Base-by-base conservation (phyloP, 2,113 vertebrate genomes). In the Pangasianodon gigas region DNA sequence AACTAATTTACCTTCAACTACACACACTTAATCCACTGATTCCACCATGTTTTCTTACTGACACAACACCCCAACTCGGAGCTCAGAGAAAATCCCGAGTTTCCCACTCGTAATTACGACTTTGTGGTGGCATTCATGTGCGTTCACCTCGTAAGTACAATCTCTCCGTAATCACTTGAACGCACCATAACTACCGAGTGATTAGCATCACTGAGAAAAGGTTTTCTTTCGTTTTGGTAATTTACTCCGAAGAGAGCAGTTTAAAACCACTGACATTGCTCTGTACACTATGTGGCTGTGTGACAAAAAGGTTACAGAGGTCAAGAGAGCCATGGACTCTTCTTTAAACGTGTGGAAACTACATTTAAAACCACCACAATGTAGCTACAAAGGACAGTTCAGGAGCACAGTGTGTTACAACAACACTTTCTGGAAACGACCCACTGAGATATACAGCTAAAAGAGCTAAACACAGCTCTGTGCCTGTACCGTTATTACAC, bases 341-440 rank as follows among this genome's bases (percentile, higher is more conserved):
- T 86, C 87, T 71, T 65, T 51, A 89, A 86, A 87, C 32, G 51
- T 44, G 62, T 91, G 62, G 87, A 91, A 91, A 83, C 6, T 37
- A 71, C 32, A 29, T 37, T 37, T 37, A 37, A 37, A 37, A 37
- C 37, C 37, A 26, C 24, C 44, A 77, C 56, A 80, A 87, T 89
- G 80, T 48, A 8, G 19, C 32, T 11, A 79, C 74, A 85, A 58
- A n/a, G 26, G 67, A n/a, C 29, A 80, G 7, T 29, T 58, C 56
- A 48, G 18, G 37, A 52, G 19, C 21, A 8, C 62, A 71, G 32
- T 44, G 56, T 41, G 69, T 67, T 41, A 19, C 41, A 48, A 44
- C 19, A 41, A 52, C 60, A 29, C 60, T 24, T 91, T 91, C 88
- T 87, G 82, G 89, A 91, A 90, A 46, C 29, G 44, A 84, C 88